Percentiles rank a stretch among this genome's conserved stretches.
phyloP scores from a whole-genome alignment of 2,113 vertebrate species.

The Ploceus nigricollis region DNA sequence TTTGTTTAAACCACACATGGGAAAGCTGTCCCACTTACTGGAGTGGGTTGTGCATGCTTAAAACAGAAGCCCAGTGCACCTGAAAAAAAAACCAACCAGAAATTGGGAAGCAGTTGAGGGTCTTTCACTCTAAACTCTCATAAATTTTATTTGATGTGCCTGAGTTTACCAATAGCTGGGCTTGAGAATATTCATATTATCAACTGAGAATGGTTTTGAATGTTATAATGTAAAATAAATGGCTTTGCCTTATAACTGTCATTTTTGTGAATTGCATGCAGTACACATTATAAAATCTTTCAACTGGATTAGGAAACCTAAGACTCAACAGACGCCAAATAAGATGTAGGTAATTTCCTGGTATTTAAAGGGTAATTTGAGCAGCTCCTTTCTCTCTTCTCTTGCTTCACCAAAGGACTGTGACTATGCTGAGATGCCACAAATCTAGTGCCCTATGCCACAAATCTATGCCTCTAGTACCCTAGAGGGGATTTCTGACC shows the following conservation, averaged over 20 bases:
- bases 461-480: neutral
- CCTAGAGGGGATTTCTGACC: neutral
- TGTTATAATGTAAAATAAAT: neutral
- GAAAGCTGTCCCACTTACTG: neutral
- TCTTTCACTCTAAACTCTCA: neutral
- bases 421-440: neutral
- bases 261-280: neutral
- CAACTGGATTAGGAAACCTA: neutral
- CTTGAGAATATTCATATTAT: neutral
- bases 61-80: neutral
- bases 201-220: neutral
- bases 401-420: neutral
- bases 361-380: neutral
- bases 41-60: fast-evolving
- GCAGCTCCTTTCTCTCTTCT: neutral
- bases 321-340: neutral
- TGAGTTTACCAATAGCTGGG: neutral
- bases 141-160: neutral
- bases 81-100: neutral
- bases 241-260: neutral
- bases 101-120: neutral
- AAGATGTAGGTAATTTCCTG: neutral
- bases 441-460: neutral
- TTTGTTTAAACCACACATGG: neutral
- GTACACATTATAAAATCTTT: neutral